phyloP scores from a whole-genome alignment of 2,888 invertebrate species.

The Meandrusa payeni region DNA sequence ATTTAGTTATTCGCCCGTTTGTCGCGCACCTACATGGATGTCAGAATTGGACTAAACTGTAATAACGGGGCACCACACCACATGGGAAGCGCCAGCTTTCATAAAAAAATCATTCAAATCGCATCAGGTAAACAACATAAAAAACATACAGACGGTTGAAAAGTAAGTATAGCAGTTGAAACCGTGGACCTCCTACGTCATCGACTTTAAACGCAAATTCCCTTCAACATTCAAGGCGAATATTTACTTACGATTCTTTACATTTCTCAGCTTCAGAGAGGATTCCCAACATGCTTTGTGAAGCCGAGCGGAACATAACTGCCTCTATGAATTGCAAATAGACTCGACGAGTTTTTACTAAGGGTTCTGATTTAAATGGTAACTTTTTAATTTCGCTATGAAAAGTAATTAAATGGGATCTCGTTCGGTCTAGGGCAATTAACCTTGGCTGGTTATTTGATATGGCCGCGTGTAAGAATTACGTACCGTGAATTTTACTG shows the following conservation, averaged over 20 bases:
- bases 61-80: too few species aligned
- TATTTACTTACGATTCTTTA: constrained; percentile 8
- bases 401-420: constrained; percentile 39
- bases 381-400: constrained; percentile 45
- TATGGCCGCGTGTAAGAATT: constrained; percentile 20
- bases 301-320: constrained; percentile 43
- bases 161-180: too few species aligned
- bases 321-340: constrained; percentile 50
- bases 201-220: too few species aligned
- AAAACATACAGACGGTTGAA: too few species aligned
- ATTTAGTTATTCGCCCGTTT: too few species aligned
- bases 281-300: constrained; percentile 24
- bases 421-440: constrained; percentile 35
- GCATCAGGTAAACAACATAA: too few species aligned
- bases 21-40: too few species aligned
- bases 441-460: constrained; percentile 40
- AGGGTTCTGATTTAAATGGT: constrained; percentile 42
- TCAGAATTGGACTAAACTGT: too few species aligned
- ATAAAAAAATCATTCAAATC: too few species aligned
- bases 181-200: too few species aligned
- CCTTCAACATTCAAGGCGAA: too few species aligned
- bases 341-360: constrained; percentile 29
- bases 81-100: too few species aligned
- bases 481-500: constrained; percentile 19
- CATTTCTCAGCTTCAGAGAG: constrained; percentile 3